Base-by-base conservation (phyloP, 2,888 invertebrate species). In the Andrena flavipes region DNA sequence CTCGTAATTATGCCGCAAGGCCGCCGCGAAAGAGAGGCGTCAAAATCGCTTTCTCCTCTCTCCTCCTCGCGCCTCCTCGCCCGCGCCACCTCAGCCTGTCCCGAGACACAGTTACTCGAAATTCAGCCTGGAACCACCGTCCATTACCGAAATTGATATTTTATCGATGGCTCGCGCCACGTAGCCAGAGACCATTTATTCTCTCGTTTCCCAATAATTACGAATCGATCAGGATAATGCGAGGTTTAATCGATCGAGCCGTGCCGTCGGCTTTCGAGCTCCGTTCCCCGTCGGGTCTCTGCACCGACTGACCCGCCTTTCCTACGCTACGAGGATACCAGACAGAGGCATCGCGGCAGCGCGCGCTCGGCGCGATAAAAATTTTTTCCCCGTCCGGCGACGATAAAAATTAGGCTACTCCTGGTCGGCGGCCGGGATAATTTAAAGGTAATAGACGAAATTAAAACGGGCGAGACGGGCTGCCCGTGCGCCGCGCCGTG, bases 121-220 rank as follows among this genome's bases (percentile, higher is more conserved):
- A 20, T n/a, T 20, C 51, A 20, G 20, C 49, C 49, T 60, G 62
- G 74, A 60, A 69, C 81, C 65, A 67, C 56, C 89, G 89, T 85
- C 91, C 89, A 93, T 93, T 92, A 92, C 89, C 92, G 89, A 93
- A 93, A 93, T 93, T 93, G 93, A 93, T 93, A 93, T 93, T 93
- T 93, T 92, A 92, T 93, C 91, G 92, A 92, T 84, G 89, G 82
- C 76, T 85, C 84, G 84, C 86, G 76, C 84, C 82, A 33, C 72
- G 81, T 83, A 86, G 59, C 75, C 35, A 42, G 85, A 85, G 42
- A 48, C 81, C 82, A 79, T 91, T 91, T 92, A 92, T 93, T 92
- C 92, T 93, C 91, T 92, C 91, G 92, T 92, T 92, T 91, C 90
- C 78, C 87, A 89, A 91, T 90, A 91, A 93, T 93, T 90, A 91